Percentiles rank a stretch among this genome's conserved stretches.
These are phyloP conservation scores for Acromyrmex heyeri DNA, from an alignment of 1,140 invertebrate species.

Conservation along the genomic window DNA sequence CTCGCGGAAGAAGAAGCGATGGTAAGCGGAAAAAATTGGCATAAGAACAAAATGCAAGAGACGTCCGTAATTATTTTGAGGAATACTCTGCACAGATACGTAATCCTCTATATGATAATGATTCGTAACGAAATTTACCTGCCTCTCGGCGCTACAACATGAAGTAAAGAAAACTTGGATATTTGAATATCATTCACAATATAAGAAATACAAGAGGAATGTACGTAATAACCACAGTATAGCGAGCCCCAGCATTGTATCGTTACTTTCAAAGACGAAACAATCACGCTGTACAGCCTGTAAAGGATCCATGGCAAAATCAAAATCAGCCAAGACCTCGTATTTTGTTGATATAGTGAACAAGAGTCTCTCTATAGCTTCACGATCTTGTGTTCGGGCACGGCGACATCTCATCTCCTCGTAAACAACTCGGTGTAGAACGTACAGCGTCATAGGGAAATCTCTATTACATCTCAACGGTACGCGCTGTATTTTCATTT, in stretches of 20 bases:
- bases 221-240: conserved; percentile 77
- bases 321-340: conserved; percentile 73
- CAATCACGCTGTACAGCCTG: conserved; percentile 29
- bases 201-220: neutral
- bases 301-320: conserved; percentile 45
- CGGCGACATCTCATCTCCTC: conserved; percentile 78
- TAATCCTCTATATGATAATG: conserved; percentile 88
- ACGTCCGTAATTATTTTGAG: conserved; percentile 84
- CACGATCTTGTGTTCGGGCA: conserved; percentile 69
- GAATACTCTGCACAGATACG: conserved; percentile 85
- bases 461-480: conserved; percentile 87
- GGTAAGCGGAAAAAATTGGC: conserved; percentile 88
- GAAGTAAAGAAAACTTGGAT: neutral
- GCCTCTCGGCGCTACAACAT: conserved; percentile 82
- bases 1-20: conserved; percentile 88
- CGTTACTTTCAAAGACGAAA: conserved; percentile 85
- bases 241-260: conserved; percentile 86
- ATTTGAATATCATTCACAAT: neutral
- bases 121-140: conserved; percentile 85
- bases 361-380: conserved; percentile 72
- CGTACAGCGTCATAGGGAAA: conserved; percentile 89
- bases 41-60: conserved; percentile 87
- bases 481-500: conserved; percentile 86
- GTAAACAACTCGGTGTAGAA: conserved; percentile 88
- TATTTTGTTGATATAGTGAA: conserved; percentile 64